A percentile compares a stretch with the other conserved stretches of the same genome.
Conservation (phyloP, 1,140 invertebrate species). For the Chionoecetes opilio region DNA sequence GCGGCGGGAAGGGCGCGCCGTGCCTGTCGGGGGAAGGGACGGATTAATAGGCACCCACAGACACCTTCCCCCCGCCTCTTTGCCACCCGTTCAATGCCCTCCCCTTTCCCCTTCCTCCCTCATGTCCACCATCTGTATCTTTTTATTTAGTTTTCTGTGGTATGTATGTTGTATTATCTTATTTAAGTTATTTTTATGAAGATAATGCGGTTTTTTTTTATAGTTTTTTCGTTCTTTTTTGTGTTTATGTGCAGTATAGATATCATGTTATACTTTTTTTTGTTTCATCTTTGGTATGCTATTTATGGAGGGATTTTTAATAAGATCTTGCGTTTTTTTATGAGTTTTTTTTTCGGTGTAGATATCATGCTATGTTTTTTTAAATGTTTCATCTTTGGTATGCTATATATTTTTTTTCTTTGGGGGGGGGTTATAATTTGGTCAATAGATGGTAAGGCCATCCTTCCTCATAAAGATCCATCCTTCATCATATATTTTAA, state of each 20-base stretch:
- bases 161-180: no score
- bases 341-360: not conserved
- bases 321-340: not conserved
- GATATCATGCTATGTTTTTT: no score
- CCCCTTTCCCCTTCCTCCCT: not conserved
- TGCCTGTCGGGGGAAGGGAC: constrained; percentile 11
- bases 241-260: no score
- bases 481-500: not conserved
- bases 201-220: not conserved
- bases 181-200: not conserved
- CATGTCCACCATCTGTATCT: no score
- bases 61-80: not conserved
- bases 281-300: not conserved
- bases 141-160: no score
- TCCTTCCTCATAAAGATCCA: no score
- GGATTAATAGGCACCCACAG: constrained; percentile 13
- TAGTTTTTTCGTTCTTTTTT: not conserved
- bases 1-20: not conserved
- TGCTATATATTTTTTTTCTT: not conserved
- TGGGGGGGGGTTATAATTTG: no score
- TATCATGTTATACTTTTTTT: not conserved
- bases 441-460: no score
- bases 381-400: not conserved
- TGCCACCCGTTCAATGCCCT: not conserved
- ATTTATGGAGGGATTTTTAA: no score